phyloP scores from a whole-genome alignment of 92 coral and sea anemone genomes.

The Parazoanthus swiftii region DNA sequence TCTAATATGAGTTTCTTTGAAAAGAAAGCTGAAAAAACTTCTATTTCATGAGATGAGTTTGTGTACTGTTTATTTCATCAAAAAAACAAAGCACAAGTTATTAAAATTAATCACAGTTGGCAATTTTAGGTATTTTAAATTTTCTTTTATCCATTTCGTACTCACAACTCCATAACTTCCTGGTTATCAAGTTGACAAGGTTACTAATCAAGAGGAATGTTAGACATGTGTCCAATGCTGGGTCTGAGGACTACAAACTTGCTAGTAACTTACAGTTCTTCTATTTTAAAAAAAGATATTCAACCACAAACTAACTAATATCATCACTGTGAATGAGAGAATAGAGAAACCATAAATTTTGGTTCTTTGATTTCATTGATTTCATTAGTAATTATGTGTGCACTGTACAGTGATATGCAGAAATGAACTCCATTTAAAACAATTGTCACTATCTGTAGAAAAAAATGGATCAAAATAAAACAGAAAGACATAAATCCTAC shows the following conservation, averaged over 20 bases:
- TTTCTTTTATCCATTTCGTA: background rate
- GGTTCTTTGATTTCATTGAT: too few relatives aligned
- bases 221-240: background rate
- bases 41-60: too few relatives aligned
- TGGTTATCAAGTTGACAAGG: background rate
- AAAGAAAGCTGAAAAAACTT: too few relatives aligned
- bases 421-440: background rate
- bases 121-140: background rate
- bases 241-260: background rate
- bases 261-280: background rate
- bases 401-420: too few relatives aligned
- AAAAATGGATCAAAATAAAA: background rate
- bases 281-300: too few relatives aligned
- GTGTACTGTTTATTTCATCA: too few relatives aligned
- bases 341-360: too few relatives aligned
- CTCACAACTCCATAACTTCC: background rate
- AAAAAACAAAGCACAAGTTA: background rate
- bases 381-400: too few relatives aligned
- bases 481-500: background rate
- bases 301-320: background rate
- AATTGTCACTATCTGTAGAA: background rate
- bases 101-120: too few relatives aligned
- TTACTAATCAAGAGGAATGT: too few relatives aligned
- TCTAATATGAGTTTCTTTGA: too few relatives aligned
- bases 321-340: background rate